phyloP scores from a whole-genome alignment of 2,113 vertebrate species.

The Forbesichthys papilliferus region DNA sequence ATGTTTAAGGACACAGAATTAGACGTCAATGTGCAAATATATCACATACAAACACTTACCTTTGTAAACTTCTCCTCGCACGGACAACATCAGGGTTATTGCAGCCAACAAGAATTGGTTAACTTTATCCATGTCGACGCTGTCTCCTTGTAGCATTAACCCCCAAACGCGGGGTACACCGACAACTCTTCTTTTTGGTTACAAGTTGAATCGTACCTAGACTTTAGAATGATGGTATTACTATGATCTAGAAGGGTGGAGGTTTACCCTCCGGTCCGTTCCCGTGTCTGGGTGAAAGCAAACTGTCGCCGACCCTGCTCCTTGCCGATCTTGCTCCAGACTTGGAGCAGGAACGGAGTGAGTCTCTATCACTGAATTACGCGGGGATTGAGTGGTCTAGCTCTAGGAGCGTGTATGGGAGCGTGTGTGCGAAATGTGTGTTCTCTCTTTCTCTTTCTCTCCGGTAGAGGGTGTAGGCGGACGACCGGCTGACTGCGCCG shows the following conservation, averaged over 20 bases:
- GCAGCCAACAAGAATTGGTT: conserved; percentile 69
- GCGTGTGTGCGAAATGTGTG: neutral
- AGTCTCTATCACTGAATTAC: conserved; percentile 69
- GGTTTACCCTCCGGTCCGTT: neutral
- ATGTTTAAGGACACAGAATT: neutral
- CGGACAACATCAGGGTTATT: conserved; percentile 71
- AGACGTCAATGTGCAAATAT: neutral
- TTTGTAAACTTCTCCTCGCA: conserved; percentile 77
- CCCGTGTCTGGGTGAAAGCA: conserved; percentile 29
- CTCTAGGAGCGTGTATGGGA: conserved; percentile 45
- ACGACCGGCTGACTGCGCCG: conserved; percentile 20
- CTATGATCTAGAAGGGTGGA: neutral
- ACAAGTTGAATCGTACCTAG: conserved; percentile 48
- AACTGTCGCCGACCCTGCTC: conserved; percentile 38
- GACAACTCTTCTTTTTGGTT: conserved; percentile 56
- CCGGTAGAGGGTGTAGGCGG: conserved; percentile 68
- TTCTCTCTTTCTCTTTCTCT: conserved; percentile 26
- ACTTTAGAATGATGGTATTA: conserved; percentile 30
- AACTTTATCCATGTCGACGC: conserved; percentile 81
- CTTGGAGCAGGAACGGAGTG: conserved; percentile 64
- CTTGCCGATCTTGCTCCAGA: conserved; percentile 58
- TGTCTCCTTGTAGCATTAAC: conserved; percentile 54
- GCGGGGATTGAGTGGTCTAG: conserved; percentile 63
- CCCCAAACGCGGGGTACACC: conserved; percentile 69
- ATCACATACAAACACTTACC: conserved; percentile 62